Evolutionary conservation across 2,888 invertebrate genomes (phyloP), one percentile per base, ranked within the genome.

Genomic region (Deroplatys truncata): DNA sequence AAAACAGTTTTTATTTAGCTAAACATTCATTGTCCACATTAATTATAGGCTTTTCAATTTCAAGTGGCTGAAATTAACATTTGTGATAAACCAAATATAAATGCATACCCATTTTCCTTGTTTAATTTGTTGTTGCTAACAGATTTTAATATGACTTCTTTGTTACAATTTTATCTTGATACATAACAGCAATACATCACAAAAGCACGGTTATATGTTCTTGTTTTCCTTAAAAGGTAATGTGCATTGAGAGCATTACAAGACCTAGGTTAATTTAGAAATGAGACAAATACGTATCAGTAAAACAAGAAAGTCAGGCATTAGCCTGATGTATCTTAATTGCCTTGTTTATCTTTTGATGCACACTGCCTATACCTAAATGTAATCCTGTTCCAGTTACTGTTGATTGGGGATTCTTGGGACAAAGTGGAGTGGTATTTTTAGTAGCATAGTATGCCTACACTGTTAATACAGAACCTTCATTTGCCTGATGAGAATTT

Each of bases 121-220:
- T n/a, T 83, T 83, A 82, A 49, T 35, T 85, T 28, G 15, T n/a
- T 20, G 5, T 28, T 85, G 28, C 16, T 25, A 83, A 87, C n/a
- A 35, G 82, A 82, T 82, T 86, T 28, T 87, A 29, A 31, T 49
- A 72, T 82, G 35, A 56, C 35, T 87, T 87, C 35, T 87, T 87
- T 87, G 87, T 83, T 87, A 25, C 82, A 31, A 35, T 87, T 82
- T 87, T 87, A 82, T 72, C 83, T n/a, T n/a, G 87, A 82, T 29
- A 87, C 16, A 82, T 87, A 87, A 87, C 87, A 87, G 87, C 87
- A 87, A 87, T 82, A 82, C 28, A 87, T 49, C 31, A 87, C 87
- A 87, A 29, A 72, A 87, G 87, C 82, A 87, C 87, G 82, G 28
- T 82, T 87, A 87, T 35, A 87, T 87, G 20, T 16, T 72, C 7